Conservation (phyloP, 1,140 invertebrate species). For the Bombus ignitus region DNA sequence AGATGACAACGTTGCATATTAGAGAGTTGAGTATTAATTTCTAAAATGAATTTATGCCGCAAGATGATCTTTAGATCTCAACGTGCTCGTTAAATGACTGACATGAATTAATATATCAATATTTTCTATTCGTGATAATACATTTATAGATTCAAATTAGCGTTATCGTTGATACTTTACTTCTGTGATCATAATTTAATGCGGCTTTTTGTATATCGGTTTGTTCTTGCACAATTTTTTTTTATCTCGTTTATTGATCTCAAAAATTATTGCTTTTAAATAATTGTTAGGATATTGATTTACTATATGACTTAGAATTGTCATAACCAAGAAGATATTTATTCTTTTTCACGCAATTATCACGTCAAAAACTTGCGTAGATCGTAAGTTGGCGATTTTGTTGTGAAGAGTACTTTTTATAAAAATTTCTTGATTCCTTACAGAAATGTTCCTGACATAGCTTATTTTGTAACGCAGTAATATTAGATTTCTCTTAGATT, state of each 20-base stretch:
- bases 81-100: constrained; percentile 17
- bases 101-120: constrained; percentile 18
- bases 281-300: constrained; percentile 31
- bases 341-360: constrained; percentile 30
- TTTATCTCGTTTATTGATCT: constrained; percentile 52
- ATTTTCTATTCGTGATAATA: constrained; percentile 34
- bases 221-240: constrained; percentile 49
- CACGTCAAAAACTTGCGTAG: constrained; percentile 44
- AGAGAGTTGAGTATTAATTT: constrained; percentile 33
- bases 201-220: constrained; percentile 10
- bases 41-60: neutral
- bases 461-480: constrained; percentile 41
- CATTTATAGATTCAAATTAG: constrained; percentile 24
- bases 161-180: constrained; percentile 30
- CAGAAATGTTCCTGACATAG: constrained; percentile 49
- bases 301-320: constrained; percentile 24
- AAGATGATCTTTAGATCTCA: constrained; percentile 12
- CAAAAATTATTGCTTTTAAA: constrained; percentile 43
- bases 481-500: constrained; percentile 1
- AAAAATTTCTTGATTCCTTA: constrained; percentile 36
- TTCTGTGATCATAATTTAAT: constrained; percentile 43
- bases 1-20: constrained; percentile 25
- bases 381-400: constrained; percentile 52
- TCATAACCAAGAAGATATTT: constrained; percentile 36
- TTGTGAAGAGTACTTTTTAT: constrained; percentile 47